Conservation (phyloP, 2,113 vertebrate species). For the Bungarus multicinctus region DNA sequence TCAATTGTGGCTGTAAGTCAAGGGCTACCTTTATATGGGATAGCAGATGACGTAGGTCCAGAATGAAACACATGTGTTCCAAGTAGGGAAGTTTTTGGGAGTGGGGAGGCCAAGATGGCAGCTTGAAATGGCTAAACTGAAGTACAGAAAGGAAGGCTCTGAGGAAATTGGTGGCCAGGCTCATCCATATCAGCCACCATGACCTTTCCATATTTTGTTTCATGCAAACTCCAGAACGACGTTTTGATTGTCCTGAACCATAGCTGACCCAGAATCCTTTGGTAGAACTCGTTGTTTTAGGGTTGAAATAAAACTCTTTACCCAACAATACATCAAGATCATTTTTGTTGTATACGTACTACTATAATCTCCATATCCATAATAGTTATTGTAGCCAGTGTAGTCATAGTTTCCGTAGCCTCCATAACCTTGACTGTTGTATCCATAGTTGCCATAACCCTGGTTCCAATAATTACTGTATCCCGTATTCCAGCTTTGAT, state of each 20-base stretch:
- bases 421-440: slow-evolving; percentile 95
- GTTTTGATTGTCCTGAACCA: neutral
- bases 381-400: slow-evolving; percentile 98
- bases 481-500: slow-evolving; percentile 96
- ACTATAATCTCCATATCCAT: slow-evolving; percentile 97
- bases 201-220: neutral
- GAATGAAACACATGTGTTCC: neutral
- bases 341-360: slow-evolving; percentile 79
- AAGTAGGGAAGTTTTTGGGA: neutral
- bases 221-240: neutral
- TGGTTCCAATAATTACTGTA: slow-evolving; percentile 98
- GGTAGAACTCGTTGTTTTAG: neutral
- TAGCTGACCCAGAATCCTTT: neutral
- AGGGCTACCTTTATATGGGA: neutral
- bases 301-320: neutral
- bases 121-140: neutral
- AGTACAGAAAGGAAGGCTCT: neutral
- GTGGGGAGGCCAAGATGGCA: neutral
- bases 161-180: neutral
- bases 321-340: neutral
- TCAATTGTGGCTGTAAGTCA: neutral
- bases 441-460: slow-evolving; percentile 96
- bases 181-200: neutral
- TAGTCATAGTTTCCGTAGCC: slow-evolving; percentile 97
- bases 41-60: neutral